Conservation (phyloP, 2,888 invertebrate genomes). For the Agrochola circellaris region DNA sequence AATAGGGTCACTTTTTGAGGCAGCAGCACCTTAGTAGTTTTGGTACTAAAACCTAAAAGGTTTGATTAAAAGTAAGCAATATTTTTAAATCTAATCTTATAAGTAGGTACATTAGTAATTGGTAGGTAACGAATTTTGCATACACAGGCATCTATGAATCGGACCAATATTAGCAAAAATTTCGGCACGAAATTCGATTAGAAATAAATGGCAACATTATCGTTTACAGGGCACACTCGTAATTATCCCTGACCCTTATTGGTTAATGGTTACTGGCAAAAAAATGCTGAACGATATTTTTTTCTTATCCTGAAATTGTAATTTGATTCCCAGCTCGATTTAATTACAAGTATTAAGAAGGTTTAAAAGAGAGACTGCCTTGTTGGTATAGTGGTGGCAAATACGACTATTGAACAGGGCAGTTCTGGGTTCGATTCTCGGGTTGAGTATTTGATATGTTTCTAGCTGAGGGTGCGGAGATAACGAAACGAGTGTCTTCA, state of each 20-base stretch:
- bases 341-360: conserved; percentile 31
- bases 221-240: conserved; percentile 25
- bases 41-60: neutral
- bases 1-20: neutral
- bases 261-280: conserved; percentile 14
- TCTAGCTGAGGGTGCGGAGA: too few species aligned
- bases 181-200: neutral
- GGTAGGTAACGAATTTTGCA: neutral
- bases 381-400: neutral
- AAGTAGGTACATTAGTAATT: too few species aligned
- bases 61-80: neutral
- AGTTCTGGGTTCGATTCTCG: too few species aligned
- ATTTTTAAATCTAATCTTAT: neutral
- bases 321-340: conserved; percentile 35
- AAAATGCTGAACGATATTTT: conserved; percentile 33
- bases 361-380: neutral
- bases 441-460: neutral
- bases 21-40: too few species aligned
- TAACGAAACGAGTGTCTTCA: too few species aligned
- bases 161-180: neutral
- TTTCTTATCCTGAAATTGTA: conserved; percentile 31
- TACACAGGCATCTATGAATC: neutral
- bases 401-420: neutral
- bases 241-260: conserved; percentile 56
- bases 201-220: conserved; percentile 32